Evolutionary conservation across 2,888 invertebrate species (phyloP).

Genomic region (Xylota segnis): DNA sequence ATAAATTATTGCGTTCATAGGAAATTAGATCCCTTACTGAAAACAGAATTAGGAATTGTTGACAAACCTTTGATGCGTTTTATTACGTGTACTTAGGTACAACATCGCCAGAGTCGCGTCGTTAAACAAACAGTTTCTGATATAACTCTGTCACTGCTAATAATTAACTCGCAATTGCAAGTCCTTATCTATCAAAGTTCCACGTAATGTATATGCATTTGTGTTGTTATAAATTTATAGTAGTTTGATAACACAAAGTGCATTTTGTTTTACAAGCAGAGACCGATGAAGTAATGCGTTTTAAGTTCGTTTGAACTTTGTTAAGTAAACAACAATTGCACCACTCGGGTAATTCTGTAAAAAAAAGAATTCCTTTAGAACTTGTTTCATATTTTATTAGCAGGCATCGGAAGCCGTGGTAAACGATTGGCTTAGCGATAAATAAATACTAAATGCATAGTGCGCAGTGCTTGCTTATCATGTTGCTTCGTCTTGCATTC

Average conservation of each 20-base stretch:
- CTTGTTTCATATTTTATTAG: slow-evolving; percentile 44
- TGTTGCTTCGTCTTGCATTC: slow-evolving; percentile 78
- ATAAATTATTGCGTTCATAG: not conserved
- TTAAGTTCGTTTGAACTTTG: slow-evolving; percentile 8
- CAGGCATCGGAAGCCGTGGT: slow-evolving; percentile 15
- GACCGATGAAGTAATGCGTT: not conserved
- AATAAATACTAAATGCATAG: slow-evolving; percentile 63
- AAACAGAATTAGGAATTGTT: not conserved
- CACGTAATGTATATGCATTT: not conserved
- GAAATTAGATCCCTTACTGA: not conserved
- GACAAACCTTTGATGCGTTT: not conserved
- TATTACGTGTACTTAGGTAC: not conserved
- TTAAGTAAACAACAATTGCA: slow-evolving; percentile 9
- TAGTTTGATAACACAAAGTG: slow-evolving; percentile 2
- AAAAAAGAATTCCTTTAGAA: slow-evolving; percentile 1
- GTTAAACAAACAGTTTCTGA: not conserved
- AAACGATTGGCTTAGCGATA: slow-evolving; percentile 50
- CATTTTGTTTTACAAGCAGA: not conserved
- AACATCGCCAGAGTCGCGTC: not conserved
- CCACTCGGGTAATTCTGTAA: not conserved
- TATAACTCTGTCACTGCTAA: slow-evolving; percentile 2
- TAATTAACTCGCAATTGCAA: slow-evolving; percentile 5
- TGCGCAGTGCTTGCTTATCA: slow-evolving; percentile 49
- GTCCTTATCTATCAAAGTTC: slow-evolving; percentile 3
- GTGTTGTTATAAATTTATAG: not conserved